Evolutionary conservation across 2,888 invertebrate genomes (phyloP).

Genomic region (Dasypogon diadema): DNA sequence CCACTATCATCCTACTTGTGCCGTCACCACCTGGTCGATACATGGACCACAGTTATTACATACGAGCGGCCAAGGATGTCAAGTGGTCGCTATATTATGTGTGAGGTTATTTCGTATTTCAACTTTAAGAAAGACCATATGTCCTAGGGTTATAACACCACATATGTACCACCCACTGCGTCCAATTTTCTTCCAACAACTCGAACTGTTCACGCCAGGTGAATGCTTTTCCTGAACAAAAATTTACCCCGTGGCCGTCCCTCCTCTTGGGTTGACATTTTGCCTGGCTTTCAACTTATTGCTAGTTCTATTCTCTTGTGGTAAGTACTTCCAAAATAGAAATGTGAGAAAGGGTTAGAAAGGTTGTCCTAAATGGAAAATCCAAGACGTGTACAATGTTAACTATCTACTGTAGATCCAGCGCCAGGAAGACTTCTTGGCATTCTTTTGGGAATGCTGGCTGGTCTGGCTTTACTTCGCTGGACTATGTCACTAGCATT

Average conservation of each 20-base stretch:
- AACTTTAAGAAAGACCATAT: neutral
- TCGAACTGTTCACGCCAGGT: slow-evolving; percentile 21
- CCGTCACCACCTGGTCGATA: neutral
- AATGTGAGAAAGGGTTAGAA: neutral
- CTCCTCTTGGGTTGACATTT: slow-evolving; percentile 4
- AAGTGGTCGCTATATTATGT: slow-evolving; percentile 8
- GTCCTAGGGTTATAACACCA: neutral
- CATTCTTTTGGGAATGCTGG: neutral
- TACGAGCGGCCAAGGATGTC: slow-evolving; percentile 1
- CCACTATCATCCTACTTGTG: neutral
- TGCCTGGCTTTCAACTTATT: neutral
- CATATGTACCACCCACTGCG: neutral
- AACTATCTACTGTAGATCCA: slow-evolving; percentile 19
- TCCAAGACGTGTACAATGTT: slow-evolving; percentile 19
- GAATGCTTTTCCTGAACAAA: neutral
- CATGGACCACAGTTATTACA: neutral
- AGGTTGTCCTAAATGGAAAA: slow-evolving; percentile 22
- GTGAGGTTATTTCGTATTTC: slow-evolving; percentile 10
- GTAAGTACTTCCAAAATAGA: neutral
- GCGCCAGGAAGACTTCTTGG: neutral
- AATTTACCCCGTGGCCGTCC: neutral
- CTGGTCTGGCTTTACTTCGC: neutral
- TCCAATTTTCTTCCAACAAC: neutral
- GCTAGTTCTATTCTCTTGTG: slow-evolving; percentile 2
- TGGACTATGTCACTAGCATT: slow-evolving; percentile 1